Evolutionary conservation across 2,888 invertebrate species (phyloP).

Genomic region (Trichacis sp.): DNA sequence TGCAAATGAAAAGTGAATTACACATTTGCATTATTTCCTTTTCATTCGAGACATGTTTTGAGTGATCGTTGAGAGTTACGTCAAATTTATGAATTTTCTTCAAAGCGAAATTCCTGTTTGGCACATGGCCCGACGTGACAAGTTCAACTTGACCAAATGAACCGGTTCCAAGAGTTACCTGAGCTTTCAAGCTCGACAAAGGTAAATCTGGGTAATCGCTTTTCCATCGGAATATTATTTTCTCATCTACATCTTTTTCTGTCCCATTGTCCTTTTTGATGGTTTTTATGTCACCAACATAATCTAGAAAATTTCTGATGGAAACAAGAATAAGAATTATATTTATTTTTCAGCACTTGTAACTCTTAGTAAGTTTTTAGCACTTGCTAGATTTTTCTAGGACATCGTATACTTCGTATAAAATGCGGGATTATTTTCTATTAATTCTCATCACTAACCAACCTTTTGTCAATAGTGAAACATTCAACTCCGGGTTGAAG

Average conservation of each 20-base stretch:
- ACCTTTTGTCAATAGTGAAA: conserved; percentile 85
- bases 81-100: conserved; percentile 77
- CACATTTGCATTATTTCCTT: conserved; percentile 76
- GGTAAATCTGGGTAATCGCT: conserved; percentile 76
- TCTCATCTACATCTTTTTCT: conserved; percentile 40
- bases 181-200: conserved; percentile 81
- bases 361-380: too few relatives aligned
- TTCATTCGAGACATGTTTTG: conserved; percentile 76
- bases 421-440: too few relatives aligned
- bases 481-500: conserved; percentile 86
- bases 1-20: conserved; percentile 78
- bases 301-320: conserved; percentile 80
- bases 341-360: too few relatives aligned
- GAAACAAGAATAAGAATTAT: too few relatives aligned
- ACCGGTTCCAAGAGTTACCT: conserved; percentile 89
- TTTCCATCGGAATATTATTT: conserved; percentile 35
- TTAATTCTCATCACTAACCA: too few relatives aligned
- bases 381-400: too few relatives aligned
- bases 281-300: conserved; percentile 83
- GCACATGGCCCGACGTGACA: conserved; percentile 56
- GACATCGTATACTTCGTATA: too few relatives aligned
- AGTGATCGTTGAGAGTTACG: conserved; percentile 74
- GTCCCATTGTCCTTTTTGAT: conserved; percentile 70
- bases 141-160: conserved; percentile 92
- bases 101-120: conserved; percentile 71